A percentile compares a stretch with the other conserved stretches of the same genome.
These are phyloP conservation scores for Sminthurides aquaticus DNA, from an alignment of 2,888 invertebrate genomes.

Conservation along the genomic window DNA sequence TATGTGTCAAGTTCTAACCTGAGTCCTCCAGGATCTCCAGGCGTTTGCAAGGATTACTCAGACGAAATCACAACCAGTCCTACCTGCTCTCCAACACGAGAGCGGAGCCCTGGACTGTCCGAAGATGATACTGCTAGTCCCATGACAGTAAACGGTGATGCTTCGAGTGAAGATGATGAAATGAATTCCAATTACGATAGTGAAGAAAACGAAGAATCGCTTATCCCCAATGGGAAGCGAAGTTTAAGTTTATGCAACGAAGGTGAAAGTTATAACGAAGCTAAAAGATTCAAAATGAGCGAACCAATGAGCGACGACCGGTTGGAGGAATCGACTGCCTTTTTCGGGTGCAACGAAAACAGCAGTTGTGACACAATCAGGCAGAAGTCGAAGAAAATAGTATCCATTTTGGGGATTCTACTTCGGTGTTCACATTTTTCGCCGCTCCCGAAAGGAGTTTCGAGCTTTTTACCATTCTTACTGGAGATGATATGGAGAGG, in stretches of 20 bases:
- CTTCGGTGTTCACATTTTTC: slow-evolving; percentile 11
- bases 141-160: background rate
- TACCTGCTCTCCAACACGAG: background rate
- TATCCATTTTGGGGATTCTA: slow-evolving; percentile 15
- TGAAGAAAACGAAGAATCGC: background rate
- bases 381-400: slow-evolving; percentile 11
- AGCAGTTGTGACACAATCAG: background rate
- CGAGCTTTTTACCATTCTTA: slow-evolving; percentile 15
- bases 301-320: background rate
- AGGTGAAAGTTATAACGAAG: background rate
- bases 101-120: background rate
- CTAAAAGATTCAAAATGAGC: background rate
- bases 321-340: background rate
- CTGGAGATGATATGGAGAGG: slow-evolving; percentile 21
- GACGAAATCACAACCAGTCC: background rate
- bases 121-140: background rate
- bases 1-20: slow-evolving; percentile 2
- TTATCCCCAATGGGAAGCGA: background rate
- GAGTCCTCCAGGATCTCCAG: slow-evolving; percentile 11
- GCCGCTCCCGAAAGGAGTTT: slow-evolving; percentile 4
- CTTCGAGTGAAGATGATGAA: background rate
- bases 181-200: background rate
- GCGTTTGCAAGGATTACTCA: background rate
- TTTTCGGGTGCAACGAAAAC: background rate
- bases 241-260: background rate